phyloP scores from a whole-genome alignment of 2,797 vertebrate genomes.

The Lacerta agilis region DNA sequence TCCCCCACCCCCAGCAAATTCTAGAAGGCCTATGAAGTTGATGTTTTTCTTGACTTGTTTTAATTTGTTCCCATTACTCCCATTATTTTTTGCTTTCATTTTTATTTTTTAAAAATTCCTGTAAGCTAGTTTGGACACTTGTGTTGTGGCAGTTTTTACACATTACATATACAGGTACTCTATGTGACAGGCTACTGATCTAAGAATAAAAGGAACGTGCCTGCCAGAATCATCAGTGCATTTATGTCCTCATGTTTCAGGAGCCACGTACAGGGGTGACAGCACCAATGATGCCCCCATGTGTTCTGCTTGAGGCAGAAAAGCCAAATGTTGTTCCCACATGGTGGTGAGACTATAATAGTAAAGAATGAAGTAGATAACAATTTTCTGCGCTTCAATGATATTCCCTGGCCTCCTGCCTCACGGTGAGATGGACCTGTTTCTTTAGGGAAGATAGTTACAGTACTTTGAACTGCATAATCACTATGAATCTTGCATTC shows the following conservation, averaged over 20 bases:
- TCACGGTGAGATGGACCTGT: background rate
- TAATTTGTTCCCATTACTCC: background rate
- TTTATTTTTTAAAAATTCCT: background rate
- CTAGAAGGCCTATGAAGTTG: too few relatives aligned
- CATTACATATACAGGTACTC: background rate
- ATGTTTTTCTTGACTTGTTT: background rate
- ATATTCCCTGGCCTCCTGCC: background rate
- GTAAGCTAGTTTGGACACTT: background rate
- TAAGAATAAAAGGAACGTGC: background rate
- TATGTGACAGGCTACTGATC: background rate
- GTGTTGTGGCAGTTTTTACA: too few relatives aligned
- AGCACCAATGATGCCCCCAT: too few relatives aligned
- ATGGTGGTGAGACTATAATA: background rate
- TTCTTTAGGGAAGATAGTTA: background rate
- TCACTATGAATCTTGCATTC: background rate
- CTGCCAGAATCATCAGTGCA: fast-evolving
- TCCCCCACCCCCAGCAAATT: too few relatives aligned
- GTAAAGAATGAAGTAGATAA: background rate
- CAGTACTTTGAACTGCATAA: background rate
- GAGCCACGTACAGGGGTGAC: background rate
- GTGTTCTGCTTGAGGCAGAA: background rate
- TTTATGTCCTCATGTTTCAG: background rate
- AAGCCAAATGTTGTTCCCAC: background rate
- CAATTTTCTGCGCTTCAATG: background rate
- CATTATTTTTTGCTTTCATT: background rate